These are phyloP conservation scores for Drosophila rellima DNA, from an alignment of 2,888 invertebrate genomes.

Conservation along the genomic window DNA sequence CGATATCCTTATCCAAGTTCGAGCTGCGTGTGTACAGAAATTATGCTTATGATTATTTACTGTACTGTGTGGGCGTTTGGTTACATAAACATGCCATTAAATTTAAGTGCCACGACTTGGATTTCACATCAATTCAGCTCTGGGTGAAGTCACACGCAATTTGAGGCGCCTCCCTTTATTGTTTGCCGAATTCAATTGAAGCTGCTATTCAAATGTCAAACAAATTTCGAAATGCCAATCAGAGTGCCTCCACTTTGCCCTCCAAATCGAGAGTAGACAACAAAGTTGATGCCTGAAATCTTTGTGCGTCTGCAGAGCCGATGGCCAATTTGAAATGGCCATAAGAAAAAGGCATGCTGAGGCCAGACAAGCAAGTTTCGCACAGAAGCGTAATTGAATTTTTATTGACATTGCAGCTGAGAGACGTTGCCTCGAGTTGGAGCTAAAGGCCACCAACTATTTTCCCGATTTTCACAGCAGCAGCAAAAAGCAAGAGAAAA, in stretches of 20 bases:
- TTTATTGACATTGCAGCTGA: conserved; percentile 76
- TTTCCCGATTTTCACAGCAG: conserved; percentile 37
- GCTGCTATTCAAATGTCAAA: conserved; percentile 71
- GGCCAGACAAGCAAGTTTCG: conserved; percentile 54
- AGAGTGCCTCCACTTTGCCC: neutral
- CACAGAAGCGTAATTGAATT: conserved; percentile 73
- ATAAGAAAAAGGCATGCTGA: conserved; percentile 66
- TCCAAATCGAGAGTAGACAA: conserved; percentile 43
- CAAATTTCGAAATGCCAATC: conserved; percentile 68
- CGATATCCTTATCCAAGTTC: neutral
- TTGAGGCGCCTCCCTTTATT: conserved; percentile 32
- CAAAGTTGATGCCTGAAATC: conserved; percentile 64
- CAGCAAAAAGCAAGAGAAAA: conserved; percentile 21
- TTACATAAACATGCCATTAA: conserved; percentile 78
- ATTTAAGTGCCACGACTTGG: conserved; percentile 65
- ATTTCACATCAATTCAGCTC: conserved; percentile 39
- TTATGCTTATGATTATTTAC: conserved; percentile 75
- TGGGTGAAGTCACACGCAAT: conserved; percentile 18
- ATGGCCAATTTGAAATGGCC: conserved; percentile 68
- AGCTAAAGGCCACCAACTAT: conserved; percentile 56
- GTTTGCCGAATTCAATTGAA: conserved; percentile 59
- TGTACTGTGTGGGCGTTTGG: conserved; percentile 45
- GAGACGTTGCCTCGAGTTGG: conserved; percentile 24
- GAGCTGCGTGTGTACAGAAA: conserved; percentile 29
- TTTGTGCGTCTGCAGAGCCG: conserved; percentile 51